Conservation (phyloP, 1,140 invertebrate genomes). For the Drosophila prosaltans region DNA sequence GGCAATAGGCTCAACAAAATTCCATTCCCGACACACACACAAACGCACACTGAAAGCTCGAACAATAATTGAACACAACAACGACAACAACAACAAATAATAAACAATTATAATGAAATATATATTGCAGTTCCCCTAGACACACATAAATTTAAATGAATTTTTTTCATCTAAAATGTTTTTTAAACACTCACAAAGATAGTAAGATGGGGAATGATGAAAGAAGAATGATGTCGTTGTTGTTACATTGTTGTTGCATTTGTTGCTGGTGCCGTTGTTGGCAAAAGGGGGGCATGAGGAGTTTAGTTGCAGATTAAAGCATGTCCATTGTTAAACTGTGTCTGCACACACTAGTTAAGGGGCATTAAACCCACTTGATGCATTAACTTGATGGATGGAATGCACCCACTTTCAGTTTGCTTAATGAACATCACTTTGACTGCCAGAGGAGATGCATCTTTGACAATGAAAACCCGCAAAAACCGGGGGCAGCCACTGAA, state of each 20-base stretch:
- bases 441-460: conserved; percentile 7
- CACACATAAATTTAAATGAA: conserved; percentile 78
- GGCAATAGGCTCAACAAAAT: conserved; percentile 49
- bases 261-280: neutral
- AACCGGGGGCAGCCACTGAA: conserved; percentile 23
- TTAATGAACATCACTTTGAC: conserved; percentile 11
- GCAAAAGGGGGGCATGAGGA: neutral
- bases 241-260: too few species aligned
- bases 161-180: conserved; percentile 66
- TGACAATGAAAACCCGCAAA: conserved; percentile 37
- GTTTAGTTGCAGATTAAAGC: conserved; percentile 25
- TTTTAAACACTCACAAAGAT: conserved; percentile 36
- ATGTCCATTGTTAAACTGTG: conserved; percentile 2
- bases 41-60: conserved; percentile 24
- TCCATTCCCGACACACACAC: conserved; percentile 19
- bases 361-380: conserved; percentile 54
- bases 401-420: conserved; percentile 38
- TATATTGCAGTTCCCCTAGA: conserved; percentile 67
- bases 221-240: neutral
- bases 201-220: neutral
- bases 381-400: conserved; percentile 54
- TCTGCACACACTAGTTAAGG: conserved; percentile 38
- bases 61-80: conserved; percentile 49
- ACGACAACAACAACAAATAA: conserved; percentile 22
- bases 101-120: conserved; percentile 61